These are phyloP conservation scores for Drepana falcataria DNA, from an alignment of 2,888 invertebrate genomes.

Conservation along the genomic window DNA sequence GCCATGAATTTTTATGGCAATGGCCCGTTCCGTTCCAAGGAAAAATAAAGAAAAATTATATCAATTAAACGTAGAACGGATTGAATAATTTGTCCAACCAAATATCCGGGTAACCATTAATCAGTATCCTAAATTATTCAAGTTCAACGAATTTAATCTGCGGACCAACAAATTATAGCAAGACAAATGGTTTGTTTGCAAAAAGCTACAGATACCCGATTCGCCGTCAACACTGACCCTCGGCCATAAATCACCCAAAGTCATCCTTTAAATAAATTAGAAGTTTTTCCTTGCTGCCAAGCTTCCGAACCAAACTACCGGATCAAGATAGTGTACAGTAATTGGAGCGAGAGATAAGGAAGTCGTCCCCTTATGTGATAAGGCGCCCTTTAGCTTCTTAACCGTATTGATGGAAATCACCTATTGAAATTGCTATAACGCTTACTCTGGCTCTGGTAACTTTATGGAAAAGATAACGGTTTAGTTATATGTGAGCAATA, in stretches of 20 bases:
- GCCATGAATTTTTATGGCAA: no score
- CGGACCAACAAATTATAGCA: constrained; percentile 22
- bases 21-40: no score
- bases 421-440: neutral
- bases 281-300: constrained; percentile 17
- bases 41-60: constrained; percentile 7
- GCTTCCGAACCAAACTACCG: constrained; percentile 12
- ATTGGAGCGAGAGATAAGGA: constrained; percentile 10
- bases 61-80: constrained; percentile 13
- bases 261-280: constrained; percentile 16
- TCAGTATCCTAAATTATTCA: constrained; percentile 23
- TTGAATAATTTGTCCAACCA: constrained; percentile 12
- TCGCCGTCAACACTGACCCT: constrained; percentile 8
- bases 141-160: constrained; percentile 31
- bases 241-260: constrained; percentile 16
- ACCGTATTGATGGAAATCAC: neutral
- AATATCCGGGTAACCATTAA: constrained; percentile 23
- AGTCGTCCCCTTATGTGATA: neutral
- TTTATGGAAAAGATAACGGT: no score
- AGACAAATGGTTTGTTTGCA: constrained; percentile 33
- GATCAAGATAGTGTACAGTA: constrained; percentile 16
- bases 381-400: neutral
- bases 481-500: no score
- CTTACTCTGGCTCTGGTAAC: no score
- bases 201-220: constrained; percentile 20